phyloP scores from a whole-genome alignment of 2,113 vertebrate genomes.

The Sebastes schlegelii region DNA sequence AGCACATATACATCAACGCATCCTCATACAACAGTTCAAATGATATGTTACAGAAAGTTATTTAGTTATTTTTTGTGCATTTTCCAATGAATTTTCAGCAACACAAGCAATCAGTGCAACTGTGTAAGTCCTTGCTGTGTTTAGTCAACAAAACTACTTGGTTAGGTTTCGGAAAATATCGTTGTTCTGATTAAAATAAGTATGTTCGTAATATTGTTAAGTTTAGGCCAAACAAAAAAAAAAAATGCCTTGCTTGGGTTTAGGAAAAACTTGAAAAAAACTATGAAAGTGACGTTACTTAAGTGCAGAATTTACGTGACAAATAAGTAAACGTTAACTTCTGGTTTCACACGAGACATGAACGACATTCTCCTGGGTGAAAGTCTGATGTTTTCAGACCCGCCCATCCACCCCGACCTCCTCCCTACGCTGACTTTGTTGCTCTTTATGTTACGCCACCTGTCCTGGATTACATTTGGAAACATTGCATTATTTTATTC shows the following conservation, averaged over 20 bases:
- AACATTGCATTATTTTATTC: background rate
- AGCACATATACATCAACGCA: background rate
- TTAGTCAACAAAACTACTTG: background rate
- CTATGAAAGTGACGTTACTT: no score
- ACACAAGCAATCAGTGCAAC: no score
- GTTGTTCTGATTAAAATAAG: background rate
- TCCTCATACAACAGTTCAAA: background rate
- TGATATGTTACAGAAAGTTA: background rate
- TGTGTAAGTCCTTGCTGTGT: background rate
- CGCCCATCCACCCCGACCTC: background rate
- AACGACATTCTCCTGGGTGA: background rate
- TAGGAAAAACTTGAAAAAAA: no score
- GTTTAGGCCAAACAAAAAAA: no score
- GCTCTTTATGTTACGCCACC: no score
- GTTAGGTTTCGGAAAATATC: background rate
- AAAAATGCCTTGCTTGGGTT: no score
- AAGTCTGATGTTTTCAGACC: background rate
- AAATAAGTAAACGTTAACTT: no score
- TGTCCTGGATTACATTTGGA: background rate
- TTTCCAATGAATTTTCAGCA: no score
- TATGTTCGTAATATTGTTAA: background rate
- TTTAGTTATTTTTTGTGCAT: background rate
- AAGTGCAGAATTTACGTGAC: background rate
- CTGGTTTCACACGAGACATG: background rate
- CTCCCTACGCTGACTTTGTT: no score